Percentiles rank a stretch among this genome's conserved stretches.
Conservation (phyloP, 2,113 vertebrate genomes). For the Garra rufa region DNA sequence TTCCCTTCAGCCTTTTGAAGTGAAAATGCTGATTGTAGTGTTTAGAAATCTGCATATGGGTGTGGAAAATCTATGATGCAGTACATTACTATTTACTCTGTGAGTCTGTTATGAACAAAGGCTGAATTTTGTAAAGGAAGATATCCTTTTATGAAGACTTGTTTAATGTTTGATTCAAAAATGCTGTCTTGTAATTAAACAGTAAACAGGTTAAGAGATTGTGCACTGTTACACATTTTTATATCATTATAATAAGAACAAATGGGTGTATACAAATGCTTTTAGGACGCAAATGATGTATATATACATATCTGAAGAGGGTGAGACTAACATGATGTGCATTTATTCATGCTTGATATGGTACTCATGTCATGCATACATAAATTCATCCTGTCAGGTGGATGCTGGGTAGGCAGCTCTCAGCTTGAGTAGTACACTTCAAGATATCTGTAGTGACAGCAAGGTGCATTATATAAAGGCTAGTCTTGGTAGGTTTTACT, state of each 20-base stretch:
- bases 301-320: not conserved
- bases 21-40: constrained; percentile 43
- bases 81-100: constrained; percentile 27
- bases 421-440: constrained; percentile 18
- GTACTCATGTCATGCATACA: constrained; percentile 9
- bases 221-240: not conserved
- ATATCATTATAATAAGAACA: not conserved
- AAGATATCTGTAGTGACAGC: constrained; percentile 32
- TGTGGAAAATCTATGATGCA: constrained; percentile 14
- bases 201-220: not conserved
- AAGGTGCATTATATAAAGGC: constrained; percentile 17
- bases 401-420: constrained; percentile 8
- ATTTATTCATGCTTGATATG: constrained; percentile 19
- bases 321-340: constrained; percentile 16
- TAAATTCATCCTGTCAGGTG: constrained; percentile 27
- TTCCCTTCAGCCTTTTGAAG: constrained; percentile 27
- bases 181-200: not conserved
- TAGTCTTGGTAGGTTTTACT: not conserved
- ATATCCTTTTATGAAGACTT: not conserved
- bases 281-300: not conserved
- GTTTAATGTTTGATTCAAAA: not conserved
- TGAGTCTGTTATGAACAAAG: constrained; percentile 20
- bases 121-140: not conserved
- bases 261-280: not conserved
- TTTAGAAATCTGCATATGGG: constrained; percentile 31